Evolutionary conservation across 2,888 invertebrate genomes (phyloP).

Genomic region (Macrosiphum euphorbiae): DNA sequence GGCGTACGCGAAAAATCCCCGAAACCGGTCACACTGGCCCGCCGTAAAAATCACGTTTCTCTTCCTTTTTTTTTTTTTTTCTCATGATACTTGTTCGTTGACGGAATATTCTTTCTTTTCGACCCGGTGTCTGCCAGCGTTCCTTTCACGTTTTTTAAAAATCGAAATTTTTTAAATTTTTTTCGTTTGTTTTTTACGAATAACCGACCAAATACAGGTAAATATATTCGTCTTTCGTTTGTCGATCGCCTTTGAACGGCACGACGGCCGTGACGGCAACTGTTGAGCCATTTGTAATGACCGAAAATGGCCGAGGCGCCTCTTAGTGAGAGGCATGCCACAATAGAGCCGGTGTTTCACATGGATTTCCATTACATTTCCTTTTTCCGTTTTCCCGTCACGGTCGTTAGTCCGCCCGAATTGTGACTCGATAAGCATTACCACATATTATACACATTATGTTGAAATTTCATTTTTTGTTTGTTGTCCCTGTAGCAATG

Average conservation of each 20-base stretch:
- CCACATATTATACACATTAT: background rate
- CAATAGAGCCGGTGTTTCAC: background rate
- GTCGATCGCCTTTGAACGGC: background rate
- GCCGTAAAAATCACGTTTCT: conserved; percentile 59
- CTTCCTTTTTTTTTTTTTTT: background rate
- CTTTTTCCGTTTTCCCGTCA: background rate
- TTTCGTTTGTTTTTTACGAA: background rate
- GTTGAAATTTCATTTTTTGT: background rate
- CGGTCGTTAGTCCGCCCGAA: background rate
- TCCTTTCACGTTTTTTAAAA: conserved; percentile 33
- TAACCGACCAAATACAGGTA: conserved; percentile 26
- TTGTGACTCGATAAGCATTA: background rate
- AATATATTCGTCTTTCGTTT: background rate
- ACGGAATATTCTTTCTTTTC: conserved; percentile 57
- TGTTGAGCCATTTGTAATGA: background rate
- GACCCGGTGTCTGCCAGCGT: conserved; percentile 49
- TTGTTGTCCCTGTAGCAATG: background rate
- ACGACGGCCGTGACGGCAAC: background rate
- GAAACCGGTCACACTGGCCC: conserved; percentile 53
- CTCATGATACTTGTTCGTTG: conserved; percentile 53
- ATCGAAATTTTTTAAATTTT: conserved; percentile 1
- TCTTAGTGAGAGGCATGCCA: background rate
- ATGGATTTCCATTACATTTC: background rate
- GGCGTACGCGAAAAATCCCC: conserved; percentile 18
- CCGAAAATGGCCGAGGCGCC: conserved; percentile 1